Evolutionary conservation across 2,113 vertebrate species (phyloP).

Genomic region (Pipra filicauda): DNA sequence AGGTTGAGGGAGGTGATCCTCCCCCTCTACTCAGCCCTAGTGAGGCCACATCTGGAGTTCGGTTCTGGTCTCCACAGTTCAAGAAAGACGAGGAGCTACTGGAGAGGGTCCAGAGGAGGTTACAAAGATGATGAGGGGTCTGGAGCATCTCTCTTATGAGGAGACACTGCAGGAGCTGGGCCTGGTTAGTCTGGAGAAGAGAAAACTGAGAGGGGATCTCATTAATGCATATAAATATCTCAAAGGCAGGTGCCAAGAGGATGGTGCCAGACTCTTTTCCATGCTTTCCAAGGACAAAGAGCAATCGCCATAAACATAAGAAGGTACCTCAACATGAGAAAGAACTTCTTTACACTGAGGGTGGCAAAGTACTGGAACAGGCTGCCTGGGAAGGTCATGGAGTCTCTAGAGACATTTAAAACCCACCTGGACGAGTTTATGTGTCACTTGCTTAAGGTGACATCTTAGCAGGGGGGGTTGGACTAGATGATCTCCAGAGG

Average conservation of each 20-base stretch:
- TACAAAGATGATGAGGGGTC: neutral
- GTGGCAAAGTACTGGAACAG: neutral
- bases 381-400: neutral
- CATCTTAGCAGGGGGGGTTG: neutral
- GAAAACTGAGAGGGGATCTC: neutral
- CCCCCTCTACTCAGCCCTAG: neutral
- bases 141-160: neutral
- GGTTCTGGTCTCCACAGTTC: neutral
- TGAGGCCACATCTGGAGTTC: neutral
- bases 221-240: neutral
- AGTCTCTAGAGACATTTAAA: neutral
- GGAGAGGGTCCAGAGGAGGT: neutral
- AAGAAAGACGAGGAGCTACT: neutral
- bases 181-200: neutral
- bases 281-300: neutral
- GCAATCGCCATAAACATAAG: neutral
- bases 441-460: neutral
- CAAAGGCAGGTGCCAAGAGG: neutral
- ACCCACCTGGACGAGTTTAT: neutral
- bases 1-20: rapidly evolving
- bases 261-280: neutral
- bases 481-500: neutral
- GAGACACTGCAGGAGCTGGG: rapidly evolving
- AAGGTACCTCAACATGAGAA: neutral
- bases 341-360: neutral